These are phyloP conservation scores for Spatulosminthurus flaviceps DNA, from an alignment of 2,888 invertebrate species.

Conservation along the genomic window DNA sequence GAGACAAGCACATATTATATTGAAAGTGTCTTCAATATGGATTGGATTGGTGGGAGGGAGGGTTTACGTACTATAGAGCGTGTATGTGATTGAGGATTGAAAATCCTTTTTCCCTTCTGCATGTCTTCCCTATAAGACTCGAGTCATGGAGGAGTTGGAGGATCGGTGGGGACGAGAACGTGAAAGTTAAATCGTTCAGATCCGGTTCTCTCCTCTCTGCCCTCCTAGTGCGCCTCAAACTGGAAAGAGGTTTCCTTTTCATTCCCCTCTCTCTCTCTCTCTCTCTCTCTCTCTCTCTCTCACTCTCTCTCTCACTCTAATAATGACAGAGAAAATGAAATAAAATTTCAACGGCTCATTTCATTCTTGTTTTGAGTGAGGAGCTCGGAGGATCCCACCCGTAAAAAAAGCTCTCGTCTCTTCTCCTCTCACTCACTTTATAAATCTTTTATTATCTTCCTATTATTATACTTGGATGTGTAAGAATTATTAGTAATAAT, in stretches of 20 bases:
- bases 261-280: no score
- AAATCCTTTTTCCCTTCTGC: constrained; percentile 51
- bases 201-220: constrained; percentile 36
- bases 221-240: constrained; percentile 40
- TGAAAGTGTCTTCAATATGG: no score
- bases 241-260: constrained; percentile 40
- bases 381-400: no score
- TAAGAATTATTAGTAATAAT: no score
- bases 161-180: constrained; percentile 41
- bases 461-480: no score
- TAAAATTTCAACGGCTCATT: constrained; percentile 39
- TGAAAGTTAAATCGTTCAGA: constrained; percentile 42
- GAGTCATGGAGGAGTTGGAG: constrained; percentile 47
- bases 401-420: constrained; percentile 35
- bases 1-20: no score
- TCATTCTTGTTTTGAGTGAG: constrained; percentile 43
- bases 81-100: constrained; percentile 1
- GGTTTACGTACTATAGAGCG: no score
- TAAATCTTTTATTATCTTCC: no score
- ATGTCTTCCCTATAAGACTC: constrained; percentile 41
- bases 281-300: no score
- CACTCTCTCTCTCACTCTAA: no score
- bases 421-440: background rate
- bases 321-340: constrained; percentile 46
- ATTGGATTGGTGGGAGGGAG: no score